Percentiles rank a stretch among this genome's conserved stretches.
These are phyloP conservation scores for Oikopleura vanhoeffeni DNA, from an alignment of 23 tunicate species.

Conservation along the genomic window DNA sequence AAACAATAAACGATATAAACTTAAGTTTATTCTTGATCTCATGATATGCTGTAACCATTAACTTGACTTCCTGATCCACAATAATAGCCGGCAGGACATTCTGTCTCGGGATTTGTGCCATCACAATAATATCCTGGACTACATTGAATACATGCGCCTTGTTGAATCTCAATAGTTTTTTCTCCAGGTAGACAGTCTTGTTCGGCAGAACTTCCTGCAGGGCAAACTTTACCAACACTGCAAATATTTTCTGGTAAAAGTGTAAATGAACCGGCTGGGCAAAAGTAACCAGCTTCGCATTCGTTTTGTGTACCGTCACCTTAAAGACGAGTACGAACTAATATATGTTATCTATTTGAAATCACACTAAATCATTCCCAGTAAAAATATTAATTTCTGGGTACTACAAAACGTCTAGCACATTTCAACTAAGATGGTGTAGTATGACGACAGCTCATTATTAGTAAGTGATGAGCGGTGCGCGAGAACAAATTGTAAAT, in stretches of 20 bases:
- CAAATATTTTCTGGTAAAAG: conserved; percentile 12
- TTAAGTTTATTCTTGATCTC: too few species aligned
- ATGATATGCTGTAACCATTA: too few species aligned
- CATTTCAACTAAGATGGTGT: too few species aligned
- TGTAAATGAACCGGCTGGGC: neutral
- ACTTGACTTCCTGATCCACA: neutral
- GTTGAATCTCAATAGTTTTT: neutral
- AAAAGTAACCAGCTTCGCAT: conserved; percentile 33
- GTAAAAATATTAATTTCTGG: too few species aligned
- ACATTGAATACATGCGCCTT: conserved; percentile 16
- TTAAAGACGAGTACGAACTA: too few species aligned
- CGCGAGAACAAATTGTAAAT: too few species aligned
- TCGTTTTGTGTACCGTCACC: conserved; percentile 19
- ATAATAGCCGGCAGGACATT: neutral
- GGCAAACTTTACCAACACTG: conserved; percentile 53
- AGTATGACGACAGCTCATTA: too few species aligned
- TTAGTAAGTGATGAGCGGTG: too few species aligned
- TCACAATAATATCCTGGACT: conserved; percentile 49
- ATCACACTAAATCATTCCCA: too few species aligned
- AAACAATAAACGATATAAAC: too few species aligned
- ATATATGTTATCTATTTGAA: too few species aligned
- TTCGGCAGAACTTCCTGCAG: conserved; percentile 35
- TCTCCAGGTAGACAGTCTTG: conserved; percentile 5
- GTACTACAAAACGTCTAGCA: too few species aligned
- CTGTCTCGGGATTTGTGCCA: conserved; percentile 8